Percentiles rank a stretch among this genome's conserved stretches.
phyloP scores from a whole-genome alignment of 2,888 invertebrate genomes.

The Resseliella maxima region DNA sequence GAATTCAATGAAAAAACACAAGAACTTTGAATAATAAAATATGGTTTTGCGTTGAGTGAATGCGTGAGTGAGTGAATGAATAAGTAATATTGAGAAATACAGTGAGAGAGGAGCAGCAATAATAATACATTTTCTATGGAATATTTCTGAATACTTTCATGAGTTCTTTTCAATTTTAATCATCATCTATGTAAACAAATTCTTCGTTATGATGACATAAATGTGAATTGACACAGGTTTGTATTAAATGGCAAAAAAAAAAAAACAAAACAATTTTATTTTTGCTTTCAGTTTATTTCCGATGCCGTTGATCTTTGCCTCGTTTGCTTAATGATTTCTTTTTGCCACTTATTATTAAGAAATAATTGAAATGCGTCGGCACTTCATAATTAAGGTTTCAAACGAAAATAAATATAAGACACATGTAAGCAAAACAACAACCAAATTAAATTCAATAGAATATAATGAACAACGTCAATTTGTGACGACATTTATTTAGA shows the following conservation, averaged over 20 bases:
- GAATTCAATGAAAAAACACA: too few species aligned
- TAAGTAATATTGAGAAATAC: too few species aligned
- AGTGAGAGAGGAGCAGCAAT: too few species aligned
- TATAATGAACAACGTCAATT: too few species aligned
- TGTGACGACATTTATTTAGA: conserved; percentile 4
- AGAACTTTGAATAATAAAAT: too few species aligned
- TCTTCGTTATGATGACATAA: background rate
- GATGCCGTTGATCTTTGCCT: background rate
- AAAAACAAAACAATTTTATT: too few species aligned
- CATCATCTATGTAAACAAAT: background rate
- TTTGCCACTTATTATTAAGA: background rate
- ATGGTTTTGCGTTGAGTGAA: too few species aligned
- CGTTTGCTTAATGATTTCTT: background rate
- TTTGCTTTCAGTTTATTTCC: background rate
- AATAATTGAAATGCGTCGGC: conserved; percentile 11
- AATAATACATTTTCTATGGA: background rate
- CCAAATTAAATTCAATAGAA: background rate
- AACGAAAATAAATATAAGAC: background rate
- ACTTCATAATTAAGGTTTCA: background rate
- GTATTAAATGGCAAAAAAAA: background rate
- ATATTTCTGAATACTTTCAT: background rate
- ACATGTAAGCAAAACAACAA: background rate
- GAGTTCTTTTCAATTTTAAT: background rate
- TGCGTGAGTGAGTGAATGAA: too few species aligned
- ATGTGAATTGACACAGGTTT: background rate